Evolutionary conservation across 1,140 invertebrate species (phyloP), one percentile per base, ranked within the genome.

Genomic region (Stegodyphus mimosarum): DNA sequence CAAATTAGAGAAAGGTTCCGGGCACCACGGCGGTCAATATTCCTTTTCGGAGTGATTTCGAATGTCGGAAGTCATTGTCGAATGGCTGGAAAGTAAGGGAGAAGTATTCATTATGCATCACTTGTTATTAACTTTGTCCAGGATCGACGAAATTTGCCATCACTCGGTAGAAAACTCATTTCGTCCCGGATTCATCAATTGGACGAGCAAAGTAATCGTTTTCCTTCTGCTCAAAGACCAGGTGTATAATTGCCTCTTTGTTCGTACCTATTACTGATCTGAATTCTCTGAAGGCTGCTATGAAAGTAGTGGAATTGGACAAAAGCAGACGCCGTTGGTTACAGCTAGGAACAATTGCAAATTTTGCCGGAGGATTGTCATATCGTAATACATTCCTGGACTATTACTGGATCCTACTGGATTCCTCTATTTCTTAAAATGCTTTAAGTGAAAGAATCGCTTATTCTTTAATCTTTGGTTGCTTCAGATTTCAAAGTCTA

Each of bases 51-150:
- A n/a, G n/a, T 60, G 55, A 60, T 15, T 60, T 60, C 55, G 15
- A 60, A 60, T 11, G 55, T 60, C 55, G 55, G 55, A 60, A 60
- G 55, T 60, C 55, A 60, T 60, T 60, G 55, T 60, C 55, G 9
- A 9, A 11, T 2, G 9, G 33, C 33, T 33, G 33, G 33, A 33
- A 33, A 33, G 33, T 33, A 60, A 15, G 55, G 55, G 60, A 15
- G 75, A 52, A 48, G 55, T 67, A 77, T 77, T 77, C 60, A 74
- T 74, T 67, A 67, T 77, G 75, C 60, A 67, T 48, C 18, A 63
- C 51, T 77, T 63, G 75, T 77, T 77, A 77, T 77, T 77, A 77
- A 77, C 63, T 77, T 67, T 52, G 75, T 50, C 49, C 70, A 33
- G n/a, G 13, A 74, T 13, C 13, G 63, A 63, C 49, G 75, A 77